Conservation (phyloP, 2,113 vertebrate species). For the Gymnogyps californianus region DNA sequence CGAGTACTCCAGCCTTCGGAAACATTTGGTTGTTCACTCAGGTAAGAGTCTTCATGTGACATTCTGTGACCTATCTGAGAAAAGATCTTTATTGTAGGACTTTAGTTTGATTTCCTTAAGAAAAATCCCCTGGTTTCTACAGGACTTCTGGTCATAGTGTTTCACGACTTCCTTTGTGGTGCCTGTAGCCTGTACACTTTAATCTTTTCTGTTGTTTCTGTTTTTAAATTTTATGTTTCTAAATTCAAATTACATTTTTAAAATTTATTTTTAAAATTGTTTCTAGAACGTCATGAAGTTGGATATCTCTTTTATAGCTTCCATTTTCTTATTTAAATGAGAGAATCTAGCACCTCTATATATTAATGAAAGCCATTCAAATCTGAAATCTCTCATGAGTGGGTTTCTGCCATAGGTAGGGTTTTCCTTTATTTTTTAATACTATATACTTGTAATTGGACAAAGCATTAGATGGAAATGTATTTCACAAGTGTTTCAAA, state of each 20-base stretch:
- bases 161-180: not conserved
- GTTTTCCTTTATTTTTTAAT: not conserved
- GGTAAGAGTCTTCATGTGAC: conserved; percentile 73
- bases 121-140: not conserved
- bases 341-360: not conserved
- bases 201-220: not conserved
- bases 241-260: not conserved
- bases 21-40: conserved; percentile 97
- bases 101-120: not conserved
- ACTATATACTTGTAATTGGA: not conserved
- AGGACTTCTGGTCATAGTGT: not conserved
- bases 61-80: not conserved
- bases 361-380: not conserved
- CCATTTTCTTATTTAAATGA: not conserved
- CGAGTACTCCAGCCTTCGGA: conserved; percentile 97
- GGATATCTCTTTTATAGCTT: not conserved
- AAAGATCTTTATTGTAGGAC: not conserved
- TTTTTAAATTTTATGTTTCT: not conserved
- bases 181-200: not conserved
- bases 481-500: not conserved
- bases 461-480: not conserved
- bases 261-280: not conserved
- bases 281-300: not conserved
- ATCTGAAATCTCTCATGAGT: not conserved
- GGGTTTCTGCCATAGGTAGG: not conserved